Conservation (phyloP, 2,888 invertebrate genomes). For the Acanthopleura granulata region DNA sequence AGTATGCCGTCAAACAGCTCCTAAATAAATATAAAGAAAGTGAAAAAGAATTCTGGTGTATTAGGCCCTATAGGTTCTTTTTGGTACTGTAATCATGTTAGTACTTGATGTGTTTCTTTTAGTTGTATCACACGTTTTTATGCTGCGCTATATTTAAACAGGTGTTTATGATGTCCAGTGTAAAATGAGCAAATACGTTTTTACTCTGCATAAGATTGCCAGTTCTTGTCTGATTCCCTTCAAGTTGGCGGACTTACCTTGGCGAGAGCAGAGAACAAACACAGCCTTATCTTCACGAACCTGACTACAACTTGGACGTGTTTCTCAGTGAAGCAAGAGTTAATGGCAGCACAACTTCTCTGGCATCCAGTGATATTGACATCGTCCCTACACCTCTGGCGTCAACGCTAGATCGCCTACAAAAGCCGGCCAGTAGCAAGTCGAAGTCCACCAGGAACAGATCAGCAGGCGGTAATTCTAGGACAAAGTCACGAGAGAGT, state of each 20-base stretch:
- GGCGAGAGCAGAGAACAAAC: background rate
- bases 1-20: too few species aligned
- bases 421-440: background rate
- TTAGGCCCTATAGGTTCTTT: too few species aligned
- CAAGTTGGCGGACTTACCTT: background rate
- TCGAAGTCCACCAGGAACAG: too few species aligned
- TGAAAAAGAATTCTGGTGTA: too few species aligned
- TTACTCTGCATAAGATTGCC: background rate
- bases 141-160: too few species aligned
- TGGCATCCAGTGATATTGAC: slow-evolving; percentile 8
- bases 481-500: background rate
- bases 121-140: too few species aligned
- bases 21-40: too few species aligned
- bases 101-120: too few species aligned
- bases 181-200: too few species aligned
- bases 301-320: background rate
- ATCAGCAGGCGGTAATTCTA: background rate
- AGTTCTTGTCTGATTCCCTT: background rate
- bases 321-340: slow-evolving; percentile 7
- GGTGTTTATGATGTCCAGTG: too few species aligned
- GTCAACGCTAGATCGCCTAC: slow-evolving; percentile 11
- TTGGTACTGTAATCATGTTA: too few species aligned
- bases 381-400: background rate
- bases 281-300: background rate
- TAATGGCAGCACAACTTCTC: background rate